A percentile compares a stretch with the other conserved stretches of the same genome.
These are phyloP conservation scores for Cryptomyrus ogoouensis DNA, from an alignment of 2,113 vertebrate genomes.

Conservation along the genomic window DNA sequence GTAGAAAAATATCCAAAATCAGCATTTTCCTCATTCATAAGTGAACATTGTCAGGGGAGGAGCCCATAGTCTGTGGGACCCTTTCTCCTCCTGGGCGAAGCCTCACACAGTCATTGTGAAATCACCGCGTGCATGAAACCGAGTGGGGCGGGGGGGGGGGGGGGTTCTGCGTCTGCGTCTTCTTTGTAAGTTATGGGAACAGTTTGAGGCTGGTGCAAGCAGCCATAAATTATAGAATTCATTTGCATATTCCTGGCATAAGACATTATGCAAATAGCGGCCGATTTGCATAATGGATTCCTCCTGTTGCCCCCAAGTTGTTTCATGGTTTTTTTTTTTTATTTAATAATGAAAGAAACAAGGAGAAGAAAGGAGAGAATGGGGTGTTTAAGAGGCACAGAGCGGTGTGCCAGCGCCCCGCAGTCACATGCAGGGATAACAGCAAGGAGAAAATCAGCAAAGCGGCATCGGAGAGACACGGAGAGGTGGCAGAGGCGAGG, in stretches of 20 bases:
- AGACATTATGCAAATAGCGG: slow-evolving; percentile 78
- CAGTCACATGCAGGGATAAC: neutral
- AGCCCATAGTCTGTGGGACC: neutral
- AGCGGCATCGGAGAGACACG: slow-evolving; percentile 11
- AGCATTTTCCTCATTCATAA: neutral
- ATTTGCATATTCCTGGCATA: slow-evolving; percentile 80
- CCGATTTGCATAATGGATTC: slow-evolving; percentile 76
- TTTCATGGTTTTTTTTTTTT: slow-evolving; percentile 59
- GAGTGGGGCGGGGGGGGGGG: slow-evolving; percentile 29
- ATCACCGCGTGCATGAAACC: slow-evolving; percentile 42
- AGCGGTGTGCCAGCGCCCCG: slow-evolving; percentile 22
- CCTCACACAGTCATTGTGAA: slow-evolving; percentile 45
- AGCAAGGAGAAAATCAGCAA: slow-evolving; percentile 17
- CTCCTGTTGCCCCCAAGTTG: slow-evolving; percentile 68
- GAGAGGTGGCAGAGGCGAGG: neutral
- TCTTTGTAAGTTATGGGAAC: slow-evolving; percentile 89
- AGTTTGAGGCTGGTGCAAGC: slow-evolving; percentile 80
- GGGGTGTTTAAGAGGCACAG: slow-evolving; percentile 24
- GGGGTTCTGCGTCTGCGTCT: slow-evolving; percentile 42
- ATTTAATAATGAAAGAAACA: slow-evolving; percentile 54
- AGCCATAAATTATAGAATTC: slow-evolving; percentile 76
- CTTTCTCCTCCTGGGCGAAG: neutral
- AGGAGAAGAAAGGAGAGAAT: slow-evolving; percentile 55
- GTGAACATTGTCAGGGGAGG: neutral
- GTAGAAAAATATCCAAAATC: neutral